Conservation (phyloP, 2,888 invertebrate genomes). For the Melinaea marsaeus region DNA sequence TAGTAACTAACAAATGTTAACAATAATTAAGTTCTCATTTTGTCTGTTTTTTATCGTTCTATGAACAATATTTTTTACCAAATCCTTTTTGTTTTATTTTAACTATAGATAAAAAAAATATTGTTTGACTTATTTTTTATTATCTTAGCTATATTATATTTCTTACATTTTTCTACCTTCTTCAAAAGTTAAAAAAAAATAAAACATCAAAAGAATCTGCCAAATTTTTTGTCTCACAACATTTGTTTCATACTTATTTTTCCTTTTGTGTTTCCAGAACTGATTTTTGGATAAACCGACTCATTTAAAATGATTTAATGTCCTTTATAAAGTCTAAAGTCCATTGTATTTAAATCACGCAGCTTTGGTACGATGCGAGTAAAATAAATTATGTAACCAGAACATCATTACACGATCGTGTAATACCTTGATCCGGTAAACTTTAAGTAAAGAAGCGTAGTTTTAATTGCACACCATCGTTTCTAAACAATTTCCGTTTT, state of each 20-base stretch:
- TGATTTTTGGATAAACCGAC: not conserved
- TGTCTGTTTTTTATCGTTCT: too few species aligned
- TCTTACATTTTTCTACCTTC: too few species aligned
- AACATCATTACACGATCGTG: not conserved
- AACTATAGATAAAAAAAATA: too few species aligned
- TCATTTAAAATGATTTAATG: slow-evolving; percentile 5
- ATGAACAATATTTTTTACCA: too few species aligned
- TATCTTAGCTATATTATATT: too few species aligned
- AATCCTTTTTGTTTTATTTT: too few species aligned
- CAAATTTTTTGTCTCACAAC: too few species aligned
- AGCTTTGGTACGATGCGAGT: not conserved
- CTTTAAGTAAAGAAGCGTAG: not conserved
- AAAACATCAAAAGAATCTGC: too few species aligned
- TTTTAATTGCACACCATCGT: slow-evolving; percentile 1
- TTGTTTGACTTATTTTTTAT: too few species aligned
- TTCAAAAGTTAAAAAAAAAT: too few species aligned
- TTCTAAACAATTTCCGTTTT: slow-evolving; percentile 7
- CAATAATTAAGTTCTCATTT: too few species aligned
- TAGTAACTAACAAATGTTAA: too few species aligned
- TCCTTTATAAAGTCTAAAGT: not conserved
- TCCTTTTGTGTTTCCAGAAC: not conserved
- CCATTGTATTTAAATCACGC: slow-evolving; percentile 3
- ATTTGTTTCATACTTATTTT: not conserved
- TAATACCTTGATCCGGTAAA: slow-evolving; percentile 1
- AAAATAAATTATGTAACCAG: not conserved